Conservation (phyloP, 2,797 vertebrate genomes). For the Malacoctenus gilli region DNA sequence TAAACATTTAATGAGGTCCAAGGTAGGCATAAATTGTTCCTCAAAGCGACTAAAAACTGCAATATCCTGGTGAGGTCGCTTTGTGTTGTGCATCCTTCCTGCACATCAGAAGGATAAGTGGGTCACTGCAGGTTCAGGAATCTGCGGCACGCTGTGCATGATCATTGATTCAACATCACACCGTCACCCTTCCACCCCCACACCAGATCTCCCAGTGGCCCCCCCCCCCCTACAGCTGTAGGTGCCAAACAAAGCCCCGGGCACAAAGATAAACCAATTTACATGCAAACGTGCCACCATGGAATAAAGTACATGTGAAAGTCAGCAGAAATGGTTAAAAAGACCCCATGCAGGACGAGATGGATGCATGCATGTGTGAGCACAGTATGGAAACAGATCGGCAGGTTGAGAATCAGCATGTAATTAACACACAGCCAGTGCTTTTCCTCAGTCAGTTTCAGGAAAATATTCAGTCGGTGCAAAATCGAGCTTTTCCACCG, state of each 20-base stretch:
- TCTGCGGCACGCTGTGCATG: slow-evolving; percentile 39
- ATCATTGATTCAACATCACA: slow-evolving; percentile 30
- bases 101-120: slow-evolving; percentile 23
- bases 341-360: slow-evolving; percentile 36
- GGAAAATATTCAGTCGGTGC: slow-evolving; percentile 13
- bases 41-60: background rate
- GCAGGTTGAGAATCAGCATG: slow-evolving; percentile 73
- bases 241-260: slow-evolving; percentile 48
- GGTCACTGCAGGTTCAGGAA: slow-evolving; percentile 50
- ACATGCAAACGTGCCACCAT: slow-evolving; percentile 32
- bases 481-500: slow-evolving; percentile 24
- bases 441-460: slow-evolving; percentile 28
- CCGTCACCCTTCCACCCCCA: slow-evolving; percentile 17
- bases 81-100: slow-evolving; percentile 23
- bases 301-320: slow-evolving; percentile 30
- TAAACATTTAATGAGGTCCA: too few species aligned
- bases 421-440: slow-evolving; percentile 39
- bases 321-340: slow-evolving; percentile 36
- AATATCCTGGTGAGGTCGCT: slow-evolving; percentile 3
- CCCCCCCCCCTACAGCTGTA: slow-evolving; percentile 29
- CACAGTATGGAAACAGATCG: slow-evolving; percentile 55
- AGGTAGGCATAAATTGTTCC: too few species aligned
- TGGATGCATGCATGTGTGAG: slow-evolving; percentile 43
- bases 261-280: slow-evolving; percentile 10
- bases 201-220: slow-evolving; percentile 5